A percentile compares a stretch with the other conserved stretches of the same genome.
These are phyloP conservation scores for Zoanthus sociatus DNA, from an alignment of 92 coral and sea anemone genomes.

Conservation along the genomic window DNA sequence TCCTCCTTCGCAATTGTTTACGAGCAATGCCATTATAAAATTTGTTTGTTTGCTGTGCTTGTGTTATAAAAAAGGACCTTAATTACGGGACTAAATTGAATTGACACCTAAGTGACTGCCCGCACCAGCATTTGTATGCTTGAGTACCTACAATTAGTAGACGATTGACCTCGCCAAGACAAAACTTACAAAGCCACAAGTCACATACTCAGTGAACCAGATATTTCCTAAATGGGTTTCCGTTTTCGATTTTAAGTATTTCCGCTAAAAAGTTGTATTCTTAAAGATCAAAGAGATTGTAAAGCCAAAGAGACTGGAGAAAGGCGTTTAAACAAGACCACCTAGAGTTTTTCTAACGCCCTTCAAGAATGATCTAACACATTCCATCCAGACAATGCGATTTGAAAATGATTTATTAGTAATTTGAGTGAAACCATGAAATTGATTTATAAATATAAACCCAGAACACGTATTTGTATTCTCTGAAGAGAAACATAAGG, in stretches of 20 bases:
- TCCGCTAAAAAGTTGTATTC: background rate
- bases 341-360: background rate
- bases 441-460: background rate
- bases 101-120: slow-evolving; percentile 10
- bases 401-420: background rate
- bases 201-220: background rate
- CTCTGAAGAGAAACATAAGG: too few species aligned
- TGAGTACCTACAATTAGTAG: background rate
- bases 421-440: background rate
- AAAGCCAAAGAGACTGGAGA: background rate
- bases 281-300: background rate
- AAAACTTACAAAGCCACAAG: background rate
- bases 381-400: background rate
- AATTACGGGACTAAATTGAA: slow-evolving; percentile 18
- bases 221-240: background rate
- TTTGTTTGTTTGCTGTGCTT: background rate
- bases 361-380: background rate
- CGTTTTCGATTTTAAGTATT: slow-evolving; percentile 1
- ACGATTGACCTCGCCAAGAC: slow-evolving; percentile 5
- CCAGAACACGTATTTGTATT: background rate
- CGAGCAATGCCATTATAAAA: slow-evolving; percentile 30
- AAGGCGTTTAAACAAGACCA: background rate
- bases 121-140: background rate
- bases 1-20: slow-evolving; percentile 31
- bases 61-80: background rate